phyloP scores from a whole-genome alignment of 2,888 invertebrate species.

The Camponotus fellah region DNA sequence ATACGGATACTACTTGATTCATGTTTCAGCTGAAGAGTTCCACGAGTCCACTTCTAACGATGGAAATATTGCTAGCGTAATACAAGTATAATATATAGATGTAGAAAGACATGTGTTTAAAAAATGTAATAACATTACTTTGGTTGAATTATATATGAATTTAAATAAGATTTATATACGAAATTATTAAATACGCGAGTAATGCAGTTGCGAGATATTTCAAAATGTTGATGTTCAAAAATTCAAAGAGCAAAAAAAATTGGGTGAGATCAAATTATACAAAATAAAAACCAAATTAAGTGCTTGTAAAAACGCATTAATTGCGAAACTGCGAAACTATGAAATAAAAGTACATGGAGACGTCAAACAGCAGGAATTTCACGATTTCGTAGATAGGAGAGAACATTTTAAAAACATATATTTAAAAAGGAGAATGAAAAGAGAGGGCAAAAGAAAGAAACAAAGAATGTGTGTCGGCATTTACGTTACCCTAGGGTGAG shows the following conservation, averaged over 20 bases:
- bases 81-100: background rate
- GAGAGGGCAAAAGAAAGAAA: background rate
- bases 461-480: slow-evolving; percentile 3
- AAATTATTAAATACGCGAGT: background rate
- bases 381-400: slow-evolving; percentile 1
- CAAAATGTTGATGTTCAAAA: background rate
- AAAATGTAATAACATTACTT: slow-evolving; percentile 3
- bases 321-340: slow-evolving; percentile 68
- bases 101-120: background rate
- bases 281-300: slow-evolving; percentile 85
- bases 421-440: background rate
- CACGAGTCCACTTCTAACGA: background rate
- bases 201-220: background rate
- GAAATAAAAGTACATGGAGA: slow-evolving; percentile 68
- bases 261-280: slow-evolving; percentile 62
- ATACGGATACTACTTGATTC: slow-evolving; percentile 23
- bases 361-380: slow-evolving; percentile 45
- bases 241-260: slow-evolving; percentile 29
- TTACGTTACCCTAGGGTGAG: slow-evolving; percentile 60
- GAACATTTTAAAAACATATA: too few relatives aligned
- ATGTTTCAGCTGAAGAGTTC: background rate
- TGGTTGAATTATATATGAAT: background rate
- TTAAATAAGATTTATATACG: background rate
- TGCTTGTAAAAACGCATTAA: slow-evolving; percentile 67
- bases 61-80: background rate